phyloP scores from a whole-genome alignment of 2,113 vertebrate species.

The Sylvia atricapilla region DNA sequence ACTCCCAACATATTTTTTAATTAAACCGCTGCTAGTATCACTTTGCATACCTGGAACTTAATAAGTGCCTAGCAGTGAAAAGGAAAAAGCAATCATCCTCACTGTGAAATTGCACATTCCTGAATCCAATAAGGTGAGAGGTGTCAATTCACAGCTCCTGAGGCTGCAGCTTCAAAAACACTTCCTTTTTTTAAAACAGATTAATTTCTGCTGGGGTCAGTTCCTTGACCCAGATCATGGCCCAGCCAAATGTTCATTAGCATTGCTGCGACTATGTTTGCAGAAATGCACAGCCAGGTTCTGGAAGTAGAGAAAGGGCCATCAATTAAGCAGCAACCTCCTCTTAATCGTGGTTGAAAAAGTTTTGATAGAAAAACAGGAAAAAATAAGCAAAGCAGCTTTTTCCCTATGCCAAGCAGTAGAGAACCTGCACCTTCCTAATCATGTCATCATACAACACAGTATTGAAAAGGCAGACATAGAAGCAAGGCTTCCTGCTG shows the following conservation, averaged over 20 bases:
- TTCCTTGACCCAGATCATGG: not conserved
- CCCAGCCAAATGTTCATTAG: not conserved
- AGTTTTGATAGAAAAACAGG: not conserved
- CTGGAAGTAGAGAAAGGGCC: not conserved
- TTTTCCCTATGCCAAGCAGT: not conserved
- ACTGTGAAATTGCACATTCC: slow-evolving; percentile 22
- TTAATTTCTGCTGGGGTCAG: not conserved
- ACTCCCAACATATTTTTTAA: not conserved
- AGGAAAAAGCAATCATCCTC: not conserved
- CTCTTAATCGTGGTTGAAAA: not conserved
- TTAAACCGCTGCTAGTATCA: not conserved
- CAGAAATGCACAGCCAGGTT: not conserved
- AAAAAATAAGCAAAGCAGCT: not conserved
- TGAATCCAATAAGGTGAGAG: not conserved
- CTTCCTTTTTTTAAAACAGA: not conserved
- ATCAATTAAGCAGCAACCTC: not conserved
- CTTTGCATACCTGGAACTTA: slow-evolving; percentile 31
- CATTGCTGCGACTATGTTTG: not conserved
- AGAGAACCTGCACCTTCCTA: not conserved
- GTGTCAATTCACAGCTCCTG: not conserved
- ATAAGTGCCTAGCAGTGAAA: not conserved
- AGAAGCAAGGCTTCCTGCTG: not conserved
- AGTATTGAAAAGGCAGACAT: not conserved
- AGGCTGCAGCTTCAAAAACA: slow-evolving; percentile 9
- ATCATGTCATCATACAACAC: not conserved